Evolutionary conservation across 2,113 vertebrate species (phyloP).

Genomic region (Odocoileus hemionus): DNA sequence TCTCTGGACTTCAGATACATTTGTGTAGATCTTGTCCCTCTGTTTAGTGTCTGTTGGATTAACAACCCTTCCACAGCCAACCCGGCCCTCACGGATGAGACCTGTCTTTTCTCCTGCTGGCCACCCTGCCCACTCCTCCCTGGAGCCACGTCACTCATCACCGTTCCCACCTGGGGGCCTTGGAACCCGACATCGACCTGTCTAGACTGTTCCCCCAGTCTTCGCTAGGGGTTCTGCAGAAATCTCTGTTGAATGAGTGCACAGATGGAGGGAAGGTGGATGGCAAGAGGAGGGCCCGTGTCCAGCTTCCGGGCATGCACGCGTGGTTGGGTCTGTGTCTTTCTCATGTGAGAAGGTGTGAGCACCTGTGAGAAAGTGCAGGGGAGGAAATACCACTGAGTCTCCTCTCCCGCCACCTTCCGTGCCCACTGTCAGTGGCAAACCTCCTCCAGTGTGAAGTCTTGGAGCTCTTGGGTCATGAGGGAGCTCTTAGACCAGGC

Average conservation of each 20-base stretch:
- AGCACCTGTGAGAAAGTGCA: background rate
- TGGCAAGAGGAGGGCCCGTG: background rate
- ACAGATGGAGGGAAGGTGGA: background rate
- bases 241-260: background rate
- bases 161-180: background rate
- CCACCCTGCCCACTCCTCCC: no score
- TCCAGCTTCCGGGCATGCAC: fast-evolving
- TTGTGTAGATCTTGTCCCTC: no score
- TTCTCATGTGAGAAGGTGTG: fast-evolving
- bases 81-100: background rate
- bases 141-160: fast-evolving
- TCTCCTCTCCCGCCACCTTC: background rate
- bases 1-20: background rate
- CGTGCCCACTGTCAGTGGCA: no score
- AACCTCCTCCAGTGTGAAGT: background rate
- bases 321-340: background rate
- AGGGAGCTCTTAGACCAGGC: no score
- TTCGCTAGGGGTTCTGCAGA: background rate
- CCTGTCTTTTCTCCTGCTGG: background rate
- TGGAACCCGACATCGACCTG: fast-evolving
- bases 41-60: fast-evolving
- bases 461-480: background rate
- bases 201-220: fast-evolving
- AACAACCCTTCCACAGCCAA: fast-evolving
- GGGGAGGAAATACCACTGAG: fast-evolving